Evolutionary conservation across 2,888 invertebrate genomes (phyloP), one percentile per base, ranked within the genome.

Genomic region (Lithodes maja): DNA sequence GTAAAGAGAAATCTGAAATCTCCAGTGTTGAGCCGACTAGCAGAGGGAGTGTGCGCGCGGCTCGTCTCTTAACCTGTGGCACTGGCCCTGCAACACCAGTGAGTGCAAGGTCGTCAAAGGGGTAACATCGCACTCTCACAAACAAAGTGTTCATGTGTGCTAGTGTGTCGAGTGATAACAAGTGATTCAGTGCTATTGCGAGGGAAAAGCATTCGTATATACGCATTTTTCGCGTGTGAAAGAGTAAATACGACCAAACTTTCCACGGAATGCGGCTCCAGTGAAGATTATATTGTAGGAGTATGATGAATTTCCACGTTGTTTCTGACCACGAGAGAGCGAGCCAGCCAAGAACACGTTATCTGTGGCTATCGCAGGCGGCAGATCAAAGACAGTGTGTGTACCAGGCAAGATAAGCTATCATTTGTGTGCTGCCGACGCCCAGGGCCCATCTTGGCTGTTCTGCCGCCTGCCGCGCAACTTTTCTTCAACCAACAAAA

Each of bases 11-110:
- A n/a, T n/a, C n/a, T n/a, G n/a, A n/a, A 79, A 69, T 68, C 78
- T 12, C 49, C 86, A 87, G 87, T 87, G 83, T 87, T 77, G 87
- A 87, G 83, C 61, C 53, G 69, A 78, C 78, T 49, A 68, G 33
- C 68, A 68, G 69, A 83, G 87, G 69, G 87, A 87, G 87, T 83
- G 87, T 87, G 87, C 87, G 87, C 87, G 50, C 55, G 87, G n/a
- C 68, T 83, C 78, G 5, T 52, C 78, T 83, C 61, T 77, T 87
- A 83, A 87, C 87, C 87, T 87, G 87, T 87, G 87, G 87, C 87
- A 83, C 83, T 87, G 75, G 82, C 87, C 68, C 61, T 69, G 55
- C 78, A 69, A 78, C 78, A 33, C 49, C 78, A 87, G 87, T 87
- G 83, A 83, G 87, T 87, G 83, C 83, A 87, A 77, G 69, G 78